Percentiles rank a stretch among this genome's conserved stretches.
phyloP scores from a whole-genome alignment of 2,113 vertebrate genomes.

The Cygnus buccinator region DNA sequence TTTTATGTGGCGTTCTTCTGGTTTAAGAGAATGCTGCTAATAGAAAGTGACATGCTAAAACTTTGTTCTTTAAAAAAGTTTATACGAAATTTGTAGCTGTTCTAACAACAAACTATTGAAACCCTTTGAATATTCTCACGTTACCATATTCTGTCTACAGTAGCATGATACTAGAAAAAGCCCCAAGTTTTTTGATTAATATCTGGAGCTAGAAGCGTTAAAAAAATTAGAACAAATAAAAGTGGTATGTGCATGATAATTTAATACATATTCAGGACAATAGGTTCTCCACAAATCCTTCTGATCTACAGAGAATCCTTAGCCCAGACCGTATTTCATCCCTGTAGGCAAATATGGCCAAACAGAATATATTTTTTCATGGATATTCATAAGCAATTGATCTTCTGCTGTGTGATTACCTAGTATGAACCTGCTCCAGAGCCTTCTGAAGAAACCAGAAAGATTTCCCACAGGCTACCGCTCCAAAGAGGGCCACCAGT shows the following conservation, averaged over 20 bases:
- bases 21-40: not conserved
- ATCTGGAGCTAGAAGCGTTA: not conserved
- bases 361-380: not conserved
- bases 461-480: not conserved
- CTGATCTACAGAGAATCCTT: not conserved
- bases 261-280: not conserved
- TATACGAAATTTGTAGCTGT: not conserved
- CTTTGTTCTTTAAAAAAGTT: not conserved
- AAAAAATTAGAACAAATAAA: not conserved
- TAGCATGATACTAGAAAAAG: not conserved
- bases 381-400: conserved; percentile 20
- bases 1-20: not conserved
- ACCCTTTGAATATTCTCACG: not conserved
- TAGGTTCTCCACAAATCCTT: not conserved
- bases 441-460: not conserved
- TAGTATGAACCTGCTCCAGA: not conserved
- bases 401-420: not conserved
- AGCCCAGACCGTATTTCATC: not conserved
- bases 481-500: fast-evolving
- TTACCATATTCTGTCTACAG: not conserved
- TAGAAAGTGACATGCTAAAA: not conserved
- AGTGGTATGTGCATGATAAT: not conserved
- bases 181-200: not conserved
- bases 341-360: not conserved
- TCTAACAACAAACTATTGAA: not conserved